phyloP scores from a whole-genome alignment of 2,113 vertebrate genomes.

The Dermatemys mawii region DNA sequence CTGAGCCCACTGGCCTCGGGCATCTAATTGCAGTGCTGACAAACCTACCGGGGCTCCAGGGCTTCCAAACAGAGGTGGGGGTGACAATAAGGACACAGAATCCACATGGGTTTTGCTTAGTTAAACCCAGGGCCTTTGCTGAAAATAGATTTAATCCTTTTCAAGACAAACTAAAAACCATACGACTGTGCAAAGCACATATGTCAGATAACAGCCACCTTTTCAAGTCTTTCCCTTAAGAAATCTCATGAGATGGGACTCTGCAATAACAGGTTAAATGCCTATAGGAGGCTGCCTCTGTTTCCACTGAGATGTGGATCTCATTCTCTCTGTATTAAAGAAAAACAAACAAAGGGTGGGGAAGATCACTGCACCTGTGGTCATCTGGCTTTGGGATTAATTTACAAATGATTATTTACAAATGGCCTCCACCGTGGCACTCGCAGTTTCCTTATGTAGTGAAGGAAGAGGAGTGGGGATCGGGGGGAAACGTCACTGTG shows the following conservation, averaged over 20 bases:
- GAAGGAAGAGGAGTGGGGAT: neutral
- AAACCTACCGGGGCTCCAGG: neutral
- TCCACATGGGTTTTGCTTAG: neutral
- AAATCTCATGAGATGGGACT: neutral
- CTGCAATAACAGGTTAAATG: neutral
- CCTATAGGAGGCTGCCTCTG: neutral
- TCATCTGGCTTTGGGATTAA: neutral
- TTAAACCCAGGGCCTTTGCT: neutral
- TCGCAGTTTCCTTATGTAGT: too few species aligned
- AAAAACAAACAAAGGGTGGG: neutral
- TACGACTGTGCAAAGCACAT: neutral
- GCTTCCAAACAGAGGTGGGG: neutral
- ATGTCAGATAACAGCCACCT: neutral
- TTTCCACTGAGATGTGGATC: neutral
- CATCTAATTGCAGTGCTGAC: neutral
- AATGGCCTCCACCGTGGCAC: neutral
- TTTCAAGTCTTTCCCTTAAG: neutral
- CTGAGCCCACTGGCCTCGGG: too few species aligned
- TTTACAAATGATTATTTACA: conserved; percentile 3
- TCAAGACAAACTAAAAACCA: neutral
- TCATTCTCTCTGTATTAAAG: neutral
- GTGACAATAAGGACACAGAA: neutral
- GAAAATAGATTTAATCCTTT: neutral
- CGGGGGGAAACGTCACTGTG: neutral
- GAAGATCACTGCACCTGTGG: neutral